These are phyloP conservation scores for Babylonia areolata DNA, from an alignment of 1,140 invertebrate genomes.

Conservation along the genomic window DNA sequence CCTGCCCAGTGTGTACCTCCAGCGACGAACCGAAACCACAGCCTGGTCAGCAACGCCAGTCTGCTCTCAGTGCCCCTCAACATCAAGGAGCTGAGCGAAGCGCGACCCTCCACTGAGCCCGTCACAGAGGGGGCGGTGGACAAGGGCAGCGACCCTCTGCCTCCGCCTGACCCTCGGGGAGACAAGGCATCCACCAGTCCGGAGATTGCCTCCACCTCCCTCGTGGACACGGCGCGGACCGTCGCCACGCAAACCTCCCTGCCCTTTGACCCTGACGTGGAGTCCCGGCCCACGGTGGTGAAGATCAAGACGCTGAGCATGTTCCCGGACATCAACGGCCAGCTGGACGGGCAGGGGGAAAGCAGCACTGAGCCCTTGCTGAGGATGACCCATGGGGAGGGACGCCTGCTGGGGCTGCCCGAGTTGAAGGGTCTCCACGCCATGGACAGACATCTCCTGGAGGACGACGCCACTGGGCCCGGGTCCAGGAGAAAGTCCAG, in stretches of 20 bases:
- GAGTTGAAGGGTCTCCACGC: neutral
- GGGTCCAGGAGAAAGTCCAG: neutral
- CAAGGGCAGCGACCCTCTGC: neutral
- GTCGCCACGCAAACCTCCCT: conserved; percentile 3
- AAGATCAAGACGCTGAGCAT: conserved; percentile 23
- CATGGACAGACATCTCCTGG: neutral
- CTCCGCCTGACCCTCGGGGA: neutral
- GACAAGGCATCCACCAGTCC: neutral
- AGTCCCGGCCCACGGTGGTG: neutral
- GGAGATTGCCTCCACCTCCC: neutral
- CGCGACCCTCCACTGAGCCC: neutral
- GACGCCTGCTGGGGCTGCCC: neutral
- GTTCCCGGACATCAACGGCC: conserved; percentile 18
- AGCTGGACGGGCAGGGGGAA: neutral
- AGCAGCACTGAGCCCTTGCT: neutral
- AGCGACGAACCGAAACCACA: neutral
- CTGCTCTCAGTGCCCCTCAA: neutral
- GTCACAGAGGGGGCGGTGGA: neutral
- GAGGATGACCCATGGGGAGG: neutral
- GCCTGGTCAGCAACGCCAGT: conserved; percentile 2
- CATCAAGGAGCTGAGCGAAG: conserved; percentile 1
- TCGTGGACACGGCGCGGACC: neutral
- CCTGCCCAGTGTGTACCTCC: neutral
- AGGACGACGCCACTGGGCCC: neutral
- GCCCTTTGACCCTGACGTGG: conserved; percentile 5